A percentile compares a stretch with the other conserved stretches of the same genome.
phyloP scores from a whole-genome alignment of 2,797 vertebrate genomes.

The Pantherophis alleghaniensis region DNA sequence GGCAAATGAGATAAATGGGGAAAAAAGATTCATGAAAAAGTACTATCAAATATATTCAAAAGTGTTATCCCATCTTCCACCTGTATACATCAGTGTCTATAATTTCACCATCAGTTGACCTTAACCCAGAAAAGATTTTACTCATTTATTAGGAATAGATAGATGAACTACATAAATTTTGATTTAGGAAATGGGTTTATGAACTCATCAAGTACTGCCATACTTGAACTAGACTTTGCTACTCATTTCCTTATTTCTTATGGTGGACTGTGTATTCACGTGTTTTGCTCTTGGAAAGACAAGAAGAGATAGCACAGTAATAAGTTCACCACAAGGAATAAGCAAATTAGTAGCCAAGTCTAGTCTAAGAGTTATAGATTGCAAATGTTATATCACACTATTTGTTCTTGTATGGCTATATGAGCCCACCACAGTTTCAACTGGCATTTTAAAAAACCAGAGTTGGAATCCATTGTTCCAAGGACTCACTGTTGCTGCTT shows the following conservation, averaged over 20 bases:
- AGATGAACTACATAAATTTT: slow-evolving; percentile 47
- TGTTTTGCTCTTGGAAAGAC: neutral
- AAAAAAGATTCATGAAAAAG: neutral
- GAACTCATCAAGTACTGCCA: slow-evolving; percentile 34
- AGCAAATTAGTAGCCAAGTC: neutral
- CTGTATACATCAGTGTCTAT: neutral
- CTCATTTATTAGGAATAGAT: slow-evolving; percentile 26
- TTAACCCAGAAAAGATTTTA: neutral
- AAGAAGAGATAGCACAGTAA: neutral
- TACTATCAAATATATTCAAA: neutral
- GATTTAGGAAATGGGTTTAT: slow-evolving; percentile 43
- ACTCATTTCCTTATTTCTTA: neutral
- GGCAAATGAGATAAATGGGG: neutral
- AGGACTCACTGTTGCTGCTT: neutral
- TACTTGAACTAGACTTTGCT: slow-evolving; percentile 6
- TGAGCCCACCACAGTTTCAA: neutral
- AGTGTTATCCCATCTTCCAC: neutral
- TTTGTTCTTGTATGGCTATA: neutral
- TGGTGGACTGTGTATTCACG: slow-evolving; percentile 43
- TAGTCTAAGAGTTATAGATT: neutral
- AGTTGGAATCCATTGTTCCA: neutral
- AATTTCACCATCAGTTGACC: neutral
- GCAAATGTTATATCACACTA: neutral
- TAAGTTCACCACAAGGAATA: neutral
- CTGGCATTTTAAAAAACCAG: neutral